Evolutionary conservation across 1,140 invertebrate species (phyloP), one percentile per base, ranked within the genome.

Genomic region (Drosophila ironensis): DNA sequence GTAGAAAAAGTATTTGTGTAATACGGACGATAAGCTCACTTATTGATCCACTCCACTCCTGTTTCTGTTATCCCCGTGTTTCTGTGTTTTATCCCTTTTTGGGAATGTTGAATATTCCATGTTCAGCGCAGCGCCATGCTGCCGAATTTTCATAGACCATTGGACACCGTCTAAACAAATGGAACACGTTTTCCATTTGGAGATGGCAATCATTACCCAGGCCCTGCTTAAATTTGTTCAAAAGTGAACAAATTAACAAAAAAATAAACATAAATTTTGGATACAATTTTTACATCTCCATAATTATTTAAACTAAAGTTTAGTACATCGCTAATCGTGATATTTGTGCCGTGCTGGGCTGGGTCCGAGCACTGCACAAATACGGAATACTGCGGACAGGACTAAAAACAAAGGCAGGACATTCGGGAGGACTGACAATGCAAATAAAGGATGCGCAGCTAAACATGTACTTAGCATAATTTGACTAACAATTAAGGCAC

Each of bases 81-180:
- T 2, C 4, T 14, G 14, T 16, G 28, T 54, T 22, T 22, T 12
- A 30, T 42, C 38, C 44, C 35, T 17, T 11, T 40, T 33, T 38
- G 14, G 28, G 33, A 64, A 71, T 72, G 69, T 74, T 50, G 50
- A 38, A 33, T 33, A 14, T 6, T 42, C 52, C 72, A 82, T 56
- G 66, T 77, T 76, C 35, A 54, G 61, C 44, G 28, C 38, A 9
- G 51, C 73, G 78, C 53, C 78, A 82, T 82, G 71, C 84, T 82
- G 78, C 48, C 59, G 53, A 44, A 82, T 82, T 57, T 73, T 73
- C 78, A 82, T 84, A 63, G 78, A 84, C 78, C 69, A 82, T 82
- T 82, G 78, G 78, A 84, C 78, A 69, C 57, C 69, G 78, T 84
- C 78, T 82, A 82, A 82, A 84, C 78, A 77, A 82, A 77, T 70